These are phyloP conservation scores for Pseudomyrmex dendroicus DNA, from an alignment of 1,140 invertebrate genomes.

Conservation along the genomic window DNA sequence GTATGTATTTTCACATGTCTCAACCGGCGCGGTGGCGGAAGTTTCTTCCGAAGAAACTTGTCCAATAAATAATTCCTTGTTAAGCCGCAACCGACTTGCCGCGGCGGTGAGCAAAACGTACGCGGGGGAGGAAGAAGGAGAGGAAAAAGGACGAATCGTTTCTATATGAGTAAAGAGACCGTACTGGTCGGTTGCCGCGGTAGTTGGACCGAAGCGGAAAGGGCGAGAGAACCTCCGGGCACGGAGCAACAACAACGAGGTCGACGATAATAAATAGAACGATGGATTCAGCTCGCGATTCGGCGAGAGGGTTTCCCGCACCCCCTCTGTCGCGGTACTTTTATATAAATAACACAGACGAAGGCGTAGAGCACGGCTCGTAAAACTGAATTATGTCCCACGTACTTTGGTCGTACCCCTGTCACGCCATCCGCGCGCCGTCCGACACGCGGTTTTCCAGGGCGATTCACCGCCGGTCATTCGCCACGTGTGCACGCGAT, in stretches of 20 bases:
- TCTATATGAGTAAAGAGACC: constrained; percentile 39
- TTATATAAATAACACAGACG: constrained; percentile 69
- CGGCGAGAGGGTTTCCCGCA: constrained; percentile 34
- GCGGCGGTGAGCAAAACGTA: constrained; percentile 43
- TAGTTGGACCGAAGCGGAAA: constrained; percentile 2
- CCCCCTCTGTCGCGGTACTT: background rate
- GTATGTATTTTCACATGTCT: constrained; percentile 35
- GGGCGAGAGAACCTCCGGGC: background rate
- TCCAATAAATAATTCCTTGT: constrained; percentile 75
- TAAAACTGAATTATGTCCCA: constrained; percentile 76
- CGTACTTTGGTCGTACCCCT: constrained; percentile 22
- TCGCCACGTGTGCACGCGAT: constrained; percentile 57
- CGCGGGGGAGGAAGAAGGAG: background rate
- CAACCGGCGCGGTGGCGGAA: constrained; percentile 59
- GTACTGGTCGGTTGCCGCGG: background rate
- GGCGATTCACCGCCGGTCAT: constrained; percentile 38
- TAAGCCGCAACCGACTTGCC: constrained; percentile 63
- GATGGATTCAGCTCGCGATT: constrained; percentile 64
- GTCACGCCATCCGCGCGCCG: constrained; percentile 14
- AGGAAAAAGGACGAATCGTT: constrained; percentile 38
- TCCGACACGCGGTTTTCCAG: constrained; percentile 34
- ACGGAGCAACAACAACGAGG: constrained; percentile 44
- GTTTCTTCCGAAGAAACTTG: constrained; percentile 71
- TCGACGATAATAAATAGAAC: constrained; percentile 64
- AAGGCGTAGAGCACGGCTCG: constrained; percentile 59